Percentiles rank a stretch among this genome's conserved stretches.
Evolutionary conservation across 2,888 invertebrate species (phyloP).

Genomic region (Hemaris fuciformis): DNA sequence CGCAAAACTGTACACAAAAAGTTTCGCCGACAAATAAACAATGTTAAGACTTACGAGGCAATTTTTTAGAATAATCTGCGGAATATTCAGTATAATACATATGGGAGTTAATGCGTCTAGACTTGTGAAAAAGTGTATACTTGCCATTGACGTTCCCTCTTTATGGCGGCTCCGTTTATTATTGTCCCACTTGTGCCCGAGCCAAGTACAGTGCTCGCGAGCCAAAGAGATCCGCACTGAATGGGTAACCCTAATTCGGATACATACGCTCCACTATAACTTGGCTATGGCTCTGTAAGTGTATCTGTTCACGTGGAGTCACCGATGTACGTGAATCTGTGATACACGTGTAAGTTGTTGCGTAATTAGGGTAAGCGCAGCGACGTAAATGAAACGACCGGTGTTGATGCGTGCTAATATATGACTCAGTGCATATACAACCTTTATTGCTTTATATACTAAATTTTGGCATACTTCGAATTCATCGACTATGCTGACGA

Average conservation of each 20-base stretch:
- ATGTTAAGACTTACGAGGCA: background rate
- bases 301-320: too few species aligned
- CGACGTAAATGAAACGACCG: too few species aligned
- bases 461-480: too few species aligned
- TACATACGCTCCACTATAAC: background rate
- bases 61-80: background rate
- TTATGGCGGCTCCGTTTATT: constrained; percentile 54
- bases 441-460: too few species aligned
- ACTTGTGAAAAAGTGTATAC: constrained; percentile 48
- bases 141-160: constrained; percentile 55
- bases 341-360: too few species aligned
- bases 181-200: constrained; percentile 62
- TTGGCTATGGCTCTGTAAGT: constrained; percentile 4
- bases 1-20: background rate
- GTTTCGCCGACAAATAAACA: background rate
- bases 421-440: too few species aligned
- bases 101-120: constrained; percentile 50
- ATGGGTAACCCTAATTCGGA: constrained; percentile 7
- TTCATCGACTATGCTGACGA: too few species aligned
- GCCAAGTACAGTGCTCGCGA: constrained; percentile 50
- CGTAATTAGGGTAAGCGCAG: too few species aligned
- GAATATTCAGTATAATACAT: constrained; percentile 1
- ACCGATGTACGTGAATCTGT: too few species aligned
- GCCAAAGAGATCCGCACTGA: constrained; percentile 29
- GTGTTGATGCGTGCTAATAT: too few species aligned